These are phyloP conservation scores for Parotocinclus haroldoi DNA, from an alignment of 2,797 vertebrate genomes.

Conservation along the genomic window DNA sequence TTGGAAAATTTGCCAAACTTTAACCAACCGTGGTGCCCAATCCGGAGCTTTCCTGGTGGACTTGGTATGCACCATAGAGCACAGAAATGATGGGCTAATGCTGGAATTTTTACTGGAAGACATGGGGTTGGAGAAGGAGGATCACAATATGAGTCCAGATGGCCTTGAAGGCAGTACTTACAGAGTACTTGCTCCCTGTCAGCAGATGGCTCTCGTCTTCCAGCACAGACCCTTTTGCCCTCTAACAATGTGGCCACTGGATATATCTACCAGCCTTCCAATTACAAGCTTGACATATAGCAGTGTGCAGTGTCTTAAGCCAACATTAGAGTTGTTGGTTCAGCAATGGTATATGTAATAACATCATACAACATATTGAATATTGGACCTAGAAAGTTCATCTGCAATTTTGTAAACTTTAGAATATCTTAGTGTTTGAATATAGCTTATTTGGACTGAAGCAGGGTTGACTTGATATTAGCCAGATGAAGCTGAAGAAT, in stretches of 20 bases:
- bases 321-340: too few species aligned
- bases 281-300: background rate
- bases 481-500: too few species aligned
- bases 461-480: too few species aligned
- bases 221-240: conserved; percentile 36
- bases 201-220: conserved; percentile 38
- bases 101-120: background rate
- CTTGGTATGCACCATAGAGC: background rate
- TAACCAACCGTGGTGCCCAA: background rate
- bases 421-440: too few species aligned
- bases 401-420: too few species aligned
- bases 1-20: background rate
- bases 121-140: conserved; percentile 20
- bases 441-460: too few species aligned
- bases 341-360: too few species aligned
- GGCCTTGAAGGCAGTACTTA: conserved; percentile 39
- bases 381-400: too few species aligned
- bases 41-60: background rate
- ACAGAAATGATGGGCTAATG: background rate
- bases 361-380: too few species aligned
- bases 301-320: too few species aligned
- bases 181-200: conserved; percentile 15
- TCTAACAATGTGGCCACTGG: conserved; percentile 33
- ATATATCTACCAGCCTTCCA: too few species aligned
- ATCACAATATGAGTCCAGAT: conserved; percentile 51